These are phyloP conservation scores for Caloenas nicobarica DNA, from an alignment of 2,113 vertebrate genomes.

Conservation along the genomic window DNA sequence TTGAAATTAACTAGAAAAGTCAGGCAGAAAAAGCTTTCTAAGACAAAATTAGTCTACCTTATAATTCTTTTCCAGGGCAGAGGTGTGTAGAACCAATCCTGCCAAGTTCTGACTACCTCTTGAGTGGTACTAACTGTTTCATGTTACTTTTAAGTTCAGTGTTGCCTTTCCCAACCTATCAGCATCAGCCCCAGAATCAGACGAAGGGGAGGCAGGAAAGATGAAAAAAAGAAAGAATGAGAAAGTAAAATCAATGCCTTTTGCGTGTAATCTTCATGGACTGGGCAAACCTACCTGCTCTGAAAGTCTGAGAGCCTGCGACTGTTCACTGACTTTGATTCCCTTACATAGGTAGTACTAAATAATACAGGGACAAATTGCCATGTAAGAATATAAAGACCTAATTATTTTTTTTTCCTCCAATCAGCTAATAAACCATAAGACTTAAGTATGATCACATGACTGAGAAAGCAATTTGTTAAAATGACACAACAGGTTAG, in stretches of 20 bases:
- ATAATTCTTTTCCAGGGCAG: constrained; percentile 2
- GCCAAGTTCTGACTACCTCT: neutral
- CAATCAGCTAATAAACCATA: neutral
- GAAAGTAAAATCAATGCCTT: neutral
- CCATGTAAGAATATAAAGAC: neutral
- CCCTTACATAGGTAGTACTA: neutral
- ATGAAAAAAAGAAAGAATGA: neutral
- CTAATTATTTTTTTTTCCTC: neutral
- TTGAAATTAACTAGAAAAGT: neutral
- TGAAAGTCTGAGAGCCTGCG: neutral
- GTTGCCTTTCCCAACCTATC: neutral
- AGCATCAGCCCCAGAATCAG: neutral
- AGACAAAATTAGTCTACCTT: neutral
- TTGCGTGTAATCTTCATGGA: neutral
- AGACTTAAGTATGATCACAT: neutral
- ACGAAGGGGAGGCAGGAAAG: neutral
- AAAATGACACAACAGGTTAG: neutral
- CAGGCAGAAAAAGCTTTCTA: neutral
- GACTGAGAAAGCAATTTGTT: neutral
- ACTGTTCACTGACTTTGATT: neutral
- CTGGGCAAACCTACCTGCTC: neutral
- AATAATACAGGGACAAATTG: neutral
- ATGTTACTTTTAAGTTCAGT: neutral
- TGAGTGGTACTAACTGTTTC: neutral
- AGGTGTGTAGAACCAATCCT: neutral